phyloP scores from a whole-genome alignment of 2,888 invertebrate genomes.

The Megamerina dolium region DNA sequence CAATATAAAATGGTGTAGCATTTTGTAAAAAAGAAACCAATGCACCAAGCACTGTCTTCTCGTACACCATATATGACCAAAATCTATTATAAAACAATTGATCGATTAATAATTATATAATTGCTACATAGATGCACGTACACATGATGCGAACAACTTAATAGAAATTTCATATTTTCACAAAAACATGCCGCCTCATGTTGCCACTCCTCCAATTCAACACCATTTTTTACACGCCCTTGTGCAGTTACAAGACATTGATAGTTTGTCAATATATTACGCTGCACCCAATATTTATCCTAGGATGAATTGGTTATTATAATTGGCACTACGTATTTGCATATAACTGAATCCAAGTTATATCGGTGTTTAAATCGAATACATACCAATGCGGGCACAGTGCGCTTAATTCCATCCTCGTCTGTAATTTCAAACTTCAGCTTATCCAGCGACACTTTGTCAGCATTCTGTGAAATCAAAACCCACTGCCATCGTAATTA shows the following conservation, averaged over 20 bases:
- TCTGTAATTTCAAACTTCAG: constrained; percentile 23
- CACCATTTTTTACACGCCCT: constrained; percentile 52
- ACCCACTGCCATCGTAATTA: too few species aligned
- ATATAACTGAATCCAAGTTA: neutral
- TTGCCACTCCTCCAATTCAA: constrained; percentile 63
- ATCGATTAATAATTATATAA: too few species aligned
- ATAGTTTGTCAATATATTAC: constrained; percentile 30
- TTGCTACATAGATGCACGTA: constrained; percentile 29
- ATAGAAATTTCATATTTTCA: constrained; percentile 63
- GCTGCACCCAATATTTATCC: constrained; percentile 34
- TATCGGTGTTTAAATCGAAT: neutral
- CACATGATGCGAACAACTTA: constrained; percentile 58
- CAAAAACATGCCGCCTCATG: constrained; percentile 56
- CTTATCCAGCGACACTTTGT: constrained; percentile 19
- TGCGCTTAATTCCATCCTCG: constrained; percentile 51
- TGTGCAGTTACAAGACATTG: constrained; percentile 38
- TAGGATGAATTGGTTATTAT: too few species aligned
- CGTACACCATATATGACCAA: constrained; percentile 66
- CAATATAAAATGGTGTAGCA: constrained; percentile 63
- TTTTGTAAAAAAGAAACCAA: constrained; percentile 69
- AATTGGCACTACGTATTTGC: too few species aligned
- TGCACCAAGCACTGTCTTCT: constrained; percentile 58
- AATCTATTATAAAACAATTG: constrained; percentile 52
- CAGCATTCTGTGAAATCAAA: constrained; percentile 16
- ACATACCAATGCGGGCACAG: constrained; percentile 61